phyloP scores from a whole-genome alignment of 2,888 invertebrate genomes.

The Eurytoma californica region DNA sequence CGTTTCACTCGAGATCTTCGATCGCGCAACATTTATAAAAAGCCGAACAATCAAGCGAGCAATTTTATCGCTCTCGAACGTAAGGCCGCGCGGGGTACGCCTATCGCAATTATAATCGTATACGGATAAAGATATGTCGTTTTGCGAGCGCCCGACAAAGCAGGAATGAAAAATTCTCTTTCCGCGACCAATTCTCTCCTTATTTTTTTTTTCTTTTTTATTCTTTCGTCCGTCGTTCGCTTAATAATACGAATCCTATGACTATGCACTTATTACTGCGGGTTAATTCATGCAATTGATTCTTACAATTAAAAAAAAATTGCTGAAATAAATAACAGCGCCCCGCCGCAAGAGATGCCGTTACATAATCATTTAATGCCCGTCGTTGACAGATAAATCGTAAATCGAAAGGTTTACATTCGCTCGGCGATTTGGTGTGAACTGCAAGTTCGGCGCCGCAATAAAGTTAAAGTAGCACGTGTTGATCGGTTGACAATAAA shows the following conservation, averaged over 20 bases:
- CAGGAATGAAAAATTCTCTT: constrained; percentile 34
- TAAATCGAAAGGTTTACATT: constrained; percentile 7
- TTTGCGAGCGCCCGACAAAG: not conserved
- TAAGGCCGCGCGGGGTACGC: constrained; percentile 1
- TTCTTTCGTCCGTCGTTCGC: not conserved
- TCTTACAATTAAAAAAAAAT: not conserved
- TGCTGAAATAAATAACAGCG: constrained; percentile 24
- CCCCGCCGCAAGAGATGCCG: not conserved
- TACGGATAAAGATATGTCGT: constrained; percentile 30
- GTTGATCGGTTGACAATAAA: no score
- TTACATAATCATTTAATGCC: constrained; percentile 42
- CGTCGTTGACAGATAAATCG: constrained; percentile 29
- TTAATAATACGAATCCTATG: constrained; percentile 20
- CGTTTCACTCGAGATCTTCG: no score
- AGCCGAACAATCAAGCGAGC: not conserved
- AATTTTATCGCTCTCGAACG: not conserved
- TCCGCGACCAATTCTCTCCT: constrained; percentile 26
- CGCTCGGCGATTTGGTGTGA: not conserved
- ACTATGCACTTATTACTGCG: constrained; percentile 22
- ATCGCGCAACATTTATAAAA: no score
- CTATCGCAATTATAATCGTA: constrained; percentile 33
- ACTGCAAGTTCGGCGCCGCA: not conserved
- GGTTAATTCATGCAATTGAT: constrained; percentile 24
- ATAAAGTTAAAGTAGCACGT: no score
- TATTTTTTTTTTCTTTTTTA: constrained; percentile 6